Evolutionary conservation across 1,140 invertebrate genomes (phyloP), one percentile per base, ranked within the genome.

Genomic region (Trissolcus basalis): DNA sequence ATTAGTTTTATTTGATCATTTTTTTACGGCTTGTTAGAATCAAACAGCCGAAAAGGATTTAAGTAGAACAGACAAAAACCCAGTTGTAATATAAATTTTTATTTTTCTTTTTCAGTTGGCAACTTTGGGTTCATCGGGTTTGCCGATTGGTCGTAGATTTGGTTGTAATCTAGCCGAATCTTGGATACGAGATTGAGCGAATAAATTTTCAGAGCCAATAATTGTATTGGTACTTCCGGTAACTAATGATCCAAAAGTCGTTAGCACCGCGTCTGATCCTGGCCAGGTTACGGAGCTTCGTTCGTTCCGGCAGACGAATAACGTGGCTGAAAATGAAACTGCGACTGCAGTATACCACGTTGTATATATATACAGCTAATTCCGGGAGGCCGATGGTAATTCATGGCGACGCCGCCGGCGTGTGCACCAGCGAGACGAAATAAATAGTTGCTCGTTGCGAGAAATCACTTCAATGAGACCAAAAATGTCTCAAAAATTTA

Each of bases 241-340:
- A 88, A 88, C 85, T 88, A 88, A 88, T 87, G 87, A 87, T 88
- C 86, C 83, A 85, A 87, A 87, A 88, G 86, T 87, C 84, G 85
- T 88, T 88, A 88, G 67, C 83, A 72, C 81, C 54, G 81, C 69
- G 80, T 78, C 78, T 73, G 76, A 77, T 81, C 80, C 74, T 79
- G 81, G 79, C 83, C 72, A 76, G 82, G 77, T 85, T 84, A 81
- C 80, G 77, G 80, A 78, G 70, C 63, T 78, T 80, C 74, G 69
- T 77, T 74, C 72, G 54, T 68, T 76, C 65, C 69, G 69, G 58
- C 55, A 80, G 69, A 70, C 79, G 68, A 77, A 75, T 80, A 77
- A 80, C 70, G 64, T 65, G 58, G 65, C 63, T 67, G 79, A 85
- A 84, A 86, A 86, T 86, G 77, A 86, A 85, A 86, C 78, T 75